Percentiles rank a stretch among this genome's conserved stretches.
phyloP scores from a whole-genome alignment of 2,113 vertebrate species.

The Percina caprodes region DNA sequence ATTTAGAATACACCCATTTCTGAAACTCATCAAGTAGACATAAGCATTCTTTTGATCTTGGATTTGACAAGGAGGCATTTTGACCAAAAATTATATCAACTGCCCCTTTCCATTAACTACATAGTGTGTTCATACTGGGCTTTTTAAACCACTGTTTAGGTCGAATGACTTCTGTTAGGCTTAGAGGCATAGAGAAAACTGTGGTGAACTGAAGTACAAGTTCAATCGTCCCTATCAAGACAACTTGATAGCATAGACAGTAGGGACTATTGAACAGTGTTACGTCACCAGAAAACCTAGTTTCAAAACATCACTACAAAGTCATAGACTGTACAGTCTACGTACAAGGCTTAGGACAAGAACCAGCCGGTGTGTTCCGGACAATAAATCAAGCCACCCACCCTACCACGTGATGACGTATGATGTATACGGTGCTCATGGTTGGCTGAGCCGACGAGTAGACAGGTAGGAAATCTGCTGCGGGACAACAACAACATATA shows the following conservation, averaged over 20 bases:
- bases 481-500: conserved; percentile 37
- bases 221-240: too few relatives aligned
- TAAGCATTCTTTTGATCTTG: neutral
- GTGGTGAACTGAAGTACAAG: neutral
- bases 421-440: neutral
- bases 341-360: neutral
- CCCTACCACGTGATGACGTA: conserved; percentile 28
- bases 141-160: neutral
- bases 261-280: neutral
- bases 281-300: neutral
- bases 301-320: neutral
- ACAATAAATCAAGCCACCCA: neutral
- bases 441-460: conserved; percentile 59
- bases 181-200: neutral
- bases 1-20: neutral
- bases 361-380: neutral
- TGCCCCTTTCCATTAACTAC: neutral
- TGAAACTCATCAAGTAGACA: neutral
- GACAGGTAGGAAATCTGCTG: neutral
- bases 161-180: conserved; percentile 1
- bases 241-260: too few relatives aligned
- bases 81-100: neutral
- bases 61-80: neutral
- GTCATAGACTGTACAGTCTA: too few relatives aligned
- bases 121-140: neutral